A percentile compares a stretch with the other conserved stretches of the same genome.
phyloP scores from a whole-genome alignment of 1,140 invertebrate species.

The Eueides isabella region DNA sequence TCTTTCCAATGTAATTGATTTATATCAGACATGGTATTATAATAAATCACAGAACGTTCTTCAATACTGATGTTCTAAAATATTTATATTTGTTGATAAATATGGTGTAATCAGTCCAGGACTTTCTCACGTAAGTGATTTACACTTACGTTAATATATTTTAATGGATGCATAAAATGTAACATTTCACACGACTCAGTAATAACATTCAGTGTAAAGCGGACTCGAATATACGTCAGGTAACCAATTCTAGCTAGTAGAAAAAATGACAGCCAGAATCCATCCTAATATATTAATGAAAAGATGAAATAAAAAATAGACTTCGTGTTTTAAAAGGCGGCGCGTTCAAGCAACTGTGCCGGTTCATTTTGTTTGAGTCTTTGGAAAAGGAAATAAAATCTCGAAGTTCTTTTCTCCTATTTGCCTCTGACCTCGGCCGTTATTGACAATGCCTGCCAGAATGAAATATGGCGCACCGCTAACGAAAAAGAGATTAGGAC shows the following conservation, averaged over 20 bases:
- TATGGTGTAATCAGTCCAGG: neutral
- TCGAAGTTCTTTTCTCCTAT: slow-evolving; percentile 71
- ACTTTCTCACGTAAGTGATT: slow-evolving; percentile 6
- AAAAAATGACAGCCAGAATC: slow-evolving; percentile 67
- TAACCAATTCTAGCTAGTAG: slow-evolving; percentile 35
- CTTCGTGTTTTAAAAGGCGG: slow-evolving; percentile 74
- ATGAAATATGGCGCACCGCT: slow-evolving; percentile 77
- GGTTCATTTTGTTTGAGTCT: slow-evolving; percentile 73
- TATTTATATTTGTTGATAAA: neutral
- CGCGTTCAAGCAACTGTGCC: slow-evolving; percentile 68
- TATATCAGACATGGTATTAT: slow-evolving; percentile 24
- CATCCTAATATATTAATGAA: slow-evolving; percentile 79
- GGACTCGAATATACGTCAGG: slow-evolving; percentile 22
- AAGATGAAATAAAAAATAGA: slow-evolving; percentile 71
- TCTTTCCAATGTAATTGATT: slow-evolving; percentile 39
- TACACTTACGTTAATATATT: slow-evolving; percentile 11
- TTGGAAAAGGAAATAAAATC: slow-evolving; percentile 74
- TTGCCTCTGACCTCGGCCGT: slow-evolving; percentile 75
- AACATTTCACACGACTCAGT: slow-evolving; percentile 18
- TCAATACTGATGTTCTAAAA: neutral
- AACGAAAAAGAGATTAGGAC: slow-evolving; percentile 78
- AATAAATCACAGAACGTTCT: slow-evolving; percentile 14
- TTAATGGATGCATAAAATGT: slow-evolving; percentile 17
- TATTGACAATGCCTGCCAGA: slow-evolving; percentile 79
- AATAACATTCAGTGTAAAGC: slow-evolving; percentile 1